Evolutionary conservation across 2,888 invertebrate species (phyloP).

Genomic region (Gandaritis pyraliata): DNA sequence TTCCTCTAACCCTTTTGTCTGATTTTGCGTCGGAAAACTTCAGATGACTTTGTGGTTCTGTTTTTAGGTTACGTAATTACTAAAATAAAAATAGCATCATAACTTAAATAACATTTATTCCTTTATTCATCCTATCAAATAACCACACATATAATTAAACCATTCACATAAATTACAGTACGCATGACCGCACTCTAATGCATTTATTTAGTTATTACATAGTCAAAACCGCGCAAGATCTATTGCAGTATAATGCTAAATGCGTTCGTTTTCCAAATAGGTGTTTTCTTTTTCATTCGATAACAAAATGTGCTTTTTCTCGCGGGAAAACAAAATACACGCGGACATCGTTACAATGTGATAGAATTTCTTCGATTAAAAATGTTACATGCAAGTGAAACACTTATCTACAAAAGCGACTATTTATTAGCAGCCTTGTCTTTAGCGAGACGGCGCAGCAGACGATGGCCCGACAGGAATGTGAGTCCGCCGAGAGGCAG

Average conservation of each 20-base stretch:
- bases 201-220: not conserved
- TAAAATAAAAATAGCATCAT: no score
- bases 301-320: no score
- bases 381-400: conserved; percentile 1
- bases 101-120: no score
- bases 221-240: not conserved
- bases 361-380: not conserved
- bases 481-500: conserved; percentile 93
- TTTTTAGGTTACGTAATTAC: no score
- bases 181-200: not conserved
- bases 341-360: no score
- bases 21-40: no score
- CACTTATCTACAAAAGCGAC: conserved; percentile 6
- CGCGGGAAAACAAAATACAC: not conserved
- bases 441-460: conserved; percentile 91
- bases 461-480: conserved; percentile 96
- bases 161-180: conserved; percentile 25
- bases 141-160: conserved; percentile 13
- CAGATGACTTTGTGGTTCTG: no score
- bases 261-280: conserved; percentile 6
- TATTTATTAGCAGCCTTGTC: conserved; percentile 34
- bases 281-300: conserved; percentile 1
- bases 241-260: conserved; percentile 14
- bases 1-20: no score
- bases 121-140: conserved; percentile 18